Conservation (phyloP, 1,140 invertebrate genomes). For the Sitophilus oryzae region DNA sequence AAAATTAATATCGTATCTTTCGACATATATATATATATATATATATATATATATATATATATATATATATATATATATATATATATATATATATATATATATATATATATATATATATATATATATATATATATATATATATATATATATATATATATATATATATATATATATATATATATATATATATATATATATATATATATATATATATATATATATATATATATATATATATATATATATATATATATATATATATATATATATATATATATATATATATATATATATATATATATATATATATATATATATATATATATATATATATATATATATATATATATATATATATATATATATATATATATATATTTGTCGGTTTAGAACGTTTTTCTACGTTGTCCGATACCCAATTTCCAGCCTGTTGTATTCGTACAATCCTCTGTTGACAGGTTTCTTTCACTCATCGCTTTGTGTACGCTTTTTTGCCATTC, state of each 20-base stretch:
- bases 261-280: conserved; percentile 5
- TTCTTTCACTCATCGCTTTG: no score
- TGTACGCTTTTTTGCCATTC: no score
- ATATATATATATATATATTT: conserved; percentile 5
- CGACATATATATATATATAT: conserved; percentile 4
- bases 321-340: conserved; percentile 5
- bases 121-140: conserved; percentile 4
- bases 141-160: conserved; percentile 4
- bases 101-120: conserved; percentile 5
- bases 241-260: conserved; percentile 5
- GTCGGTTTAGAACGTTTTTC: no score
- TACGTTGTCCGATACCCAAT: no score
- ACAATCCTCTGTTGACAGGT: no score
- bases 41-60: conserved; percentile 5
- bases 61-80: conserved; percentile 5
- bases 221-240: conserved; percentile 5
- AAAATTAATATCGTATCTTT: background rate
- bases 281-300: conserved; percentile 5
- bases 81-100: conserved; percentile 5
- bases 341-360: conserved; percentile 5
- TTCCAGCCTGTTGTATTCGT: no score
- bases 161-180: background rate
- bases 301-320: conserved; percentile 5
- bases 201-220: conserved; percentile 1
- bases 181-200: background rate